Base-by-base conservation (phyloP, 2,888 invertebrate genomes). In the Dryobotodes eremita region DNA sequence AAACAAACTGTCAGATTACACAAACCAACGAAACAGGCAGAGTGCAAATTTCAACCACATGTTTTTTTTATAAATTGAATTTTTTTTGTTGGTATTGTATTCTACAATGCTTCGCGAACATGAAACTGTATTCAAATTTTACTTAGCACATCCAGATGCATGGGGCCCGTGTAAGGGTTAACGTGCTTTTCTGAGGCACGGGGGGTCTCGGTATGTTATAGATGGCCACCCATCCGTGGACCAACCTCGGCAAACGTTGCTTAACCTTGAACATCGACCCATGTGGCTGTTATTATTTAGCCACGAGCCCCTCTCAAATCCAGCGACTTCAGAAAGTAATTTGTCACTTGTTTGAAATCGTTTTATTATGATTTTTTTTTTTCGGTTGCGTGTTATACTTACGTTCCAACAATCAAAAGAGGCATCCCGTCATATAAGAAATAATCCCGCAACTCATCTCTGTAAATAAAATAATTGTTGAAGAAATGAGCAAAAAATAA, bases 391-490 rank as follows among this genome's bases (percentile, higher is more conserved):
- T 5, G 23, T 55, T 61, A 36, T 53, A 70, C 70, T 70, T 55
- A 70, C 70, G n/a, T 0, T 57, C 36, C 70, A 7, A 53, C 0
- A 53, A 17, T 0, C 0, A 53, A 17, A 0, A 31, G 0, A 23
- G 0, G 0, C 23, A 0, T 10, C 6, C 36, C 57, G 1, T 55
- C 7, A 11, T 36, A 20, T 4, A 2, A 4, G n/a, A 70, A 55
- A 36, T 0, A 57, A 0, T 70, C 36, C 23, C 55, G 70, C 17
- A n/a, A 11, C 36, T 70, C 2, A 0, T 57, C 70, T 17, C 70
- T 70, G 70, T 57, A 70, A 70, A 57, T 20, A 70, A 57, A 70
- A 70, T 7, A 17, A n/a, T 70, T 36, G 3, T 11, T 70, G 17
- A 36, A 36, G 17, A 57, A n/a, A 11, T 57, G 17, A 36, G 7